phyloP scores from a whole-genome alignment of 1,140 invertebrate genomes.

The Dolichoris vasculosae region DNA sequence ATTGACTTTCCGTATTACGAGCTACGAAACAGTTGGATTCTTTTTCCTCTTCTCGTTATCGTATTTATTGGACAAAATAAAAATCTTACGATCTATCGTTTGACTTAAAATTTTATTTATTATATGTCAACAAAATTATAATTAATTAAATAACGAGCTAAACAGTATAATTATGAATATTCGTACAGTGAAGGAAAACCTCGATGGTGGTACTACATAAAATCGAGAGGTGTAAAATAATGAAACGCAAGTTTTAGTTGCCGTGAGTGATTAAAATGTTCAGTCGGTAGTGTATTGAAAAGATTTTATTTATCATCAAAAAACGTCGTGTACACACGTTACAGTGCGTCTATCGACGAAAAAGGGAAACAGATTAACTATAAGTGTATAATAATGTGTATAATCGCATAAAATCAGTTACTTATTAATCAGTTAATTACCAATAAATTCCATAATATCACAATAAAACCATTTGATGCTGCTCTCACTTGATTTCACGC shows the following conservation, averaged over 20 bases:
- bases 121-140: background rate
- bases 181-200: background rate
- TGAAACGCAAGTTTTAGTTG: background rate
- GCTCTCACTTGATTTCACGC: conserved; percentile 62
- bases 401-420: conserved; percentile 72
- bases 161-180: background rate
- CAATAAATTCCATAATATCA: conserved; percentile 74
- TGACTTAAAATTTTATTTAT: background rate
- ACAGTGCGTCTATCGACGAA: conserved; percentile 67
- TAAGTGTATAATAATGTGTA: conserved; percentile 65
- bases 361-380: conserved; percentile 71
- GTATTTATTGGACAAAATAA: background rate
- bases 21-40: background rate
- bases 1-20: background rate
- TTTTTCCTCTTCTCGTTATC: background rate
- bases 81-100: background rate
- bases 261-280: conserved; percentile 47
- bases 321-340: conserved; percentile 69
- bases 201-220: background rate
- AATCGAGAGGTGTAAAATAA: conserved; percentile 3
- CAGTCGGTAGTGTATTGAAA: conserved; percentile 64
- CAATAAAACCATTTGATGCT: conserved; percentile 68
- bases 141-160: background rate
- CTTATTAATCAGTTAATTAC: conserved; percentile 68
- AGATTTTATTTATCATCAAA: conserved; percentile 70